Conservation (phyloP, 2,888 invertebrate genomes). For the Lysandra coridon region DNA sequence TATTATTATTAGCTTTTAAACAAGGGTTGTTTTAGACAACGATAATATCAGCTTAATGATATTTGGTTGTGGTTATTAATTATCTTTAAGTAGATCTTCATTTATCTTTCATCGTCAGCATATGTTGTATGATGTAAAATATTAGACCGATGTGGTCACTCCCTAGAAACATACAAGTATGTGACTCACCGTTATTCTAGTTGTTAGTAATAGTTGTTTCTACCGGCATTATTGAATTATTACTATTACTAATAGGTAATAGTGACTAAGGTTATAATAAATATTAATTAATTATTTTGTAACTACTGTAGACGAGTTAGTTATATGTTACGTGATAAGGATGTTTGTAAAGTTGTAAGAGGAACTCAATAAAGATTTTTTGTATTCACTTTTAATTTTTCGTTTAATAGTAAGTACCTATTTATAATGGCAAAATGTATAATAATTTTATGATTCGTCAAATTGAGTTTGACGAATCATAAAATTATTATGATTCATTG, state of each 20-base stretch:
- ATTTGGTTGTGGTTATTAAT: conserved; percentile 7
- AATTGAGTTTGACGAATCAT: too few relatives aligned
- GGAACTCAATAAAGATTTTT: too few relatives aligned
- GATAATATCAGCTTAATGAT: not conserved
- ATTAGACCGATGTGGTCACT: conserved; percentile 11
- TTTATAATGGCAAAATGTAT: too few relatives aligned
- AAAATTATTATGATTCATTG: too few relatives aligned
- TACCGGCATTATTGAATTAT: conserved; percentile 5
- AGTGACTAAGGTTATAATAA: not conserved
- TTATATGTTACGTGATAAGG: not conserved
- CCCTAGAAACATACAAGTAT: not conserved
- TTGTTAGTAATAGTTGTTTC: not conserved
- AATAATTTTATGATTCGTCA: too few relatives aligned
- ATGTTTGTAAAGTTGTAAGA: too few relatives aligned
- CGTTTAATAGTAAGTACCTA: too few relatives aligned
- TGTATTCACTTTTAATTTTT: too few relatives aligned
- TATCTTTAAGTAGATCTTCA: conserved; percentile 7
- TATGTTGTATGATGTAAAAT: not conserved
- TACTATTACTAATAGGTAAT: not conserved
- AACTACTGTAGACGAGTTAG: not conserved
- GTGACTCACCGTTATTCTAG: not conserved
- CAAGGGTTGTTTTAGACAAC: not conserved
- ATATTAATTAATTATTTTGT: not conserved
- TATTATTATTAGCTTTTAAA: not conserved
- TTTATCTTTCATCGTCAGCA: conserved; percentile 7